Evolutionary conservation across 2,113 vertebrate species (phyloP).

Genomic region (Myxocyprinus asiaticus): DNA sequence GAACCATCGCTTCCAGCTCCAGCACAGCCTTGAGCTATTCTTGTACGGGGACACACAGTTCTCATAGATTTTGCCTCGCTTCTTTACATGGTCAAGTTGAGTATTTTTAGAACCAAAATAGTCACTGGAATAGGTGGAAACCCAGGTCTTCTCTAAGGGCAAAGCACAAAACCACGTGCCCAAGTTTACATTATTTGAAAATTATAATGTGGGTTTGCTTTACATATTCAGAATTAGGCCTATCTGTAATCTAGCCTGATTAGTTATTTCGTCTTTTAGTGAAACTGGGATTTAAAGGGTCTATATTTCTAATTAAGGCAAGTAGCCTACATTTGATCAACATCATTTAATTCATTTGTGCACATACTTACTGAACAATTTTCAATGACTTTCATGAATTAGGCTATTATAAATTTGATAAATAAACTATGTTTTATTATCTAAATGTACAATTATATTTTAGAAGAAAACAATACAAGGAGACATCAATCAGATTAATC

Average conservation of each 20-base stretch:
- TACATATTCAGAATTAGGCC: neutral
- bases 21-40: conserved; percentile 52
- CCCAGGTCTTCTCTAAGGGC: neutral
- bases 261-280: neutral
- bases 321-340: neutral
- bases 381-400: too few relatives aligned
- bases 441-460: too few relatives aligned
- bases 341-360: neutral
- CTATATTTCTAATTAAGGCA: neutral
- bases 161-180: conserved; percentile 7
- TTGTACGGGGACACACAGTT: conserved; percentile 48
- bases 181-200: conserved; percentile 24
- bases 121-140: conserved; percentile 15
- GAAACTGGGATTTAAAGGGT: neutral
- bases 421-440: too few relatives aligned
- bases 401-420: too few relatives aligned
- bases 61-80: conserved; percentile 27
- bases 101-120: conserved; percentile 22
- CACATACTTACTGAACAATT: too few relatives aligned
- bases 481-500: too few relatives aligned
- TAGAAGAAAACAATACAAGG: neutral
- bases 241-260: neutral
- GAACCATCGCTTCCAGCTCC: conserved; percentile 50
- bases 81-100: conserved; percentile 28
- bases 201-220: neutral